Percentiles rank a stretch among this genome's conserved stretches.
These are phyloP conservation scores for Sinocyclocheilus anophthalmus DNA, from an alignment of 2,113 vertebrate genomes.

Conservation along the genomic window DNA sequence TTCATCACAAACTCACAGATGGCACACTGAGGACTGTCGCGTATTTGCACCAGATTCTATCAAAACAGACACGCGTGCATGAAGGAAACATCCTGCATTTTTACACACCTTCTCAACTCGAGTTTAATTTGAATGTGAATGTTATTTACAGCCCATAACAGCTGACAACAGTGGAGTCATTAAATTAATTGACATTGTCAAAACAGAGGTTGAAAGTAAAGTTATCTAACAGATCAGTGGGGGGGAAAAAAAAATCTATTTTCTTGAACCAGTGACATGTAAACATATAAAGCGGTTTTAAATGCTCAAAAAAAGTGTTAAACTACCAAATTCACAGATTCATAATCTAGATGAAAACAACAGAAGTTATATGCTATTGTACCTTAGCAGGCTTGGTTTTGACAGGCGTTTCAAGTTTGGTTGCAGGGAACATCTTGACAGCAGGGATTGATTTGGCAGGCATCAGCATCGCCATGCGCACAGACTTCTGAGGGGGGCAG, in stretches of 20 bases:
- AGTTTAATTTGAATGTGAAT: neutral
- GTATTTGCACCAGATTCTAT: constrained; percentile 69
- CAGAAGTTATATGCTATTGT: neutral
- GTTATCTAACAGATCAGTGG: too few relatives aligned
- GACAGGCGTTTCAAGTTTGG: constrained; percentile 61
- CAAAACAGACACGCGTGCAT: neutral
- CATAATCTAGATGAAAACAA: too few relatives aligned
- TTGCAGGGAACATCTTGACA: constrained; percentile 69
- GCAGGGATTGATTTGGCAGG: constrained; percentile 75
- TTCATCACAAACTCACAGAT: constrained; percentile 87
- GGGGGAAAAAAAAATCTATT: too few relatives aligned
- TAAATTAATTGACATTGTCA: too few relatives aligned
- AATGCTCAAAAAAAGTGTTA: too few relatives aligned
- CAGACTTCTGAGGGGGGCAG: constrained; percentile 70
- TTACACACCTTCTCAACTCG: neutral
- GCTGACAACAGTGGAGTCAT: too few relatives aligned
- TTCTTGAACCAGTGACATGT: too few relatives aligned
- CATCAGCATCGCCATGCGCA: constrained; percentile 81
- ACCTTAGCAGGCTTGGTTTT: constrained; percentile 62
- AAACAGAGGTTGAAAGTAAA: too few relatives aligned
- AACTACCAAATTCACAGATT: too few relatives aligned
- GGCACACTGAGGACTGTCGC: constrained; percentile 73
- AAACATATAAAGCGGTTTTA: too few relatives aligned
- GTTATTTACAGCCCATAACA: neutral
- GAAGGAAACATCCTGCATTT: neutral